These are phyloP conservation scores for Gymnothorax reevesii DNA, from an alignment of 2,797 vertebrate genomes.

Conservation along the genomic window DNA sequence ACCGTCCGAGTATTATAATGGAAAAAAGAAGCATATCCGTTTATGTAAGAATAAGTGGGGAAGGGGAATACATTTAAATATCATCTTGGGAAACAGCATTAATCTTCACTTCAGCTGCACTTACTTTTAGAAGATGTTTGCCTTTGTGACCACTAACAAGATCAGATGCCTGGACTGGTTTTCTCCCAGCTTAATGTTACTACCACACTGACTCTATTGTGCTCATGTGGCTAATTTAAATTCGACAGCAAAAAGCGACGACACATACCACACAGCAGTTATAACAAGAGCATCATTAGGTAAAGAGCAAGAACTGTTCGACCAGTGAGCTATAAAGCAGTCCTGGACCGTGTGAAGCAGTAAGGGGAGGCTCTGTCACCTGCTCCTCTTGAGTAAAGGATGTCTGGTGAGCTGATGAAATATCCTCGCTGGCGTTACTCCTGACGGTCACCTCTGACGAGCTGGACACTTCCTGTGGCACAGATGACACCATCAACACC, in stretches of 20 bases:
- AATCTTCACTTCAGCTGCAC: neutral
- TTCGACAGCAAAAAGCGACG: too few species aligned
- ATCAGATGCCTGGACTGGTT: neutral
- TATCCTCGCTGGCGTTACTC: conserved; percentile 70
- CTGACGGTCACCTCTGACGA: conserved; percentile 73
- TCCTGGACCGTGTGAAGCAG: neutral
- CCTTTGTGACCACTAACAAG: neutral
- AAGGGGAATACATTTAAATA: neutral
- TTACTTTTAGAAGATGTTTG: neutral
- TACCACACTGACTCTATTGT: neutral
- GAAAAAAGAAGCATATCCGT: neutral
- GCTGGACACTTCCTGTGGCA: conserved; percentile 75
- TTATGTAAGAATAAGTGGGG: neutral
- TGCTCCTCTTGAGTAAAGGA: conserved; percentile 68
- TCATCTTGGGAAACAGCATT: neutral
- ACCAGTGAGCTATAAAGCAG: neutral
- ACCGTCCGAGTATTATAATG: neutral
- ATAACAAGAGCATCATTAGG: neutral
- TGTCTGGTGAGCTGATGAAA: conserved; percentile 58
- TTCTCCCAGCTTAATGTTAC: neutral
- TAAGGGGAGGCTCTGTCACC: conserved; percentile 65
- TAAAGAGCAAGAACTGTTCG: neutral
- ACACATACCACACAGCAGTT: neutral
- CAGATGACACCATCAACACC: conserved; percentile 30
- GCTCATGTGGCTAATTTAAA: too few species aligned